phyloP scores from a whole-genome alignment of 1,140 invertebrate species.

The Diuraphis noxia region DNA sequence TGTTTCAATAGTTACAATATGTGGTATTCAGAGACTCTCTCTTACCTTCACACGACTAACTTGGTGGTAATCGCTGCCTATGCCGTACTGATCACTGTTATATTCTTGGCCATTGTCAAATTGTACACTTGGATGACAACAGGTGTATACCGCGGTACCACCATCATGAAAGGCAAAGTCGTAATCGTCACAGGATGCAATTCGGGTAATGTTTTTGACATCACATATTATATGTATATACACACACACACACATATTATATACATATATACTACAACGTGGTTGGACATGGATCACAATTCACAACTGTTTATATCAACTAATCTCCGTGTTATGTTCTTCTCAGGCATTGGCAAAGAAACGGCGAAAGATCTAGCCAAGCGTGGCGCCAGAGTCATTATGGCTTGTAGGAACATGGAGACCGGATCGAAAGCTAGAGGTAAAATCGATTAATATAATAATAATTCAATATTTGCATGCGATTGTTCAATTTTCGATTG shows the following conservation, averaged over 20 bases:
- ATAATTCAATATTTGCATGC: not conserved
- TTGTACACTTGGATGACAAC: slow-evolving; percentile 57
- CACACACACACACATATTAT: too few species aligned
- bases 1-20: not conserved
- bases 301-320: not conserved
- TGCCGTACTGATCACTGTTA: not conserved
- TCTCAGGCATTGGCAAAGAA: slow-evolving; percentile 85
- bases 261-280: not conserved
- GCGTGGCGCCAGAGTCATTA: slow-evolving; percentile 80
- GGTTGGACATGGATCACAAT: not conserved
- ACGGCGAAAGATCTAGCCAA: slow-evolving; percentile 80
- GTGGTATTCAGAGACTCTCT: slow-evolving; percentile 20
- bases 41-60: slow-evolving; percentile 21
- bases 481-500: not conserved
- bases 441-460: slow-evolving; percentile 59
- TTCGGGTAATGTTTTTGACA: slow-evolving; percentile 62
- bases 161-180: slow-evolving; percentile 82
- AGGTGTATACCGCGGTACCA: slow-evolving; percentile 63
- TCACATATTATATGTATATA: too few species aligned
- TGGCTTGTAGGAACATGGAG: slow-evolving; percentile 84
- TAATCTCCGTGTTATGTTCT: not conserved
- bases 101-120: not conserved
- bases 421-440: slow-evolving; percentile 73
- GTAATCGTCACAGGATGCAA: slow-evolving; percentile 90
- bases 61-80: not conserved